These are phyloP conservation scores for Hucho hucho DNA, from an alignment of 2,113 vertebrate genomes.

Conservation along the genomic window DNA sequence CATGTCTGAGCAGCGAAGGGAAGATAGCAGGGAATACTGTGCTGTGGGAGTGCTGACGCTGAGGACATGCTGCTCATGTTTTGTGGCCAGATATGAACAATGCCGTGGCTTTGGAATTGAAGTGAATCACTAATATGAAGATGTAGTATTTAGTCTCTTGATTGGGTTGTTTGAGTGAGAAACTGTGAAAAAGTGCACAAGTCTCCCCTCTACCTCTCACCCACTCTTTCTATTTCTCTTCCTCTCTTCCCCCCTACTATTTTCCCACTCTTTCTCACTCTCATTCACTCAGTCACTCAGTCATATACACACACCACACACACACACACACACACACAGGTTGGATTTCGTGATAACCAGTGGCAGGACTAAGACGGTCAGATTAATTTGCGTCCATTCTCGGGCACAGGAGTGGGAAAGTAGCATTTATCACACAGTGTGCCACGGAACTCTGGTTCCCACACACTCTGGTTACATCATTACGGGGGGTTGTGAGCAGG, in stretches of 20 bases:
- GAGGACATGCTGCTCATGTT: neutral
- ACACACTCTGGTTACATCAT: constrained; percentile 99
- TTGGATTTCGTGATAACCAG: constrained; percentile 91
- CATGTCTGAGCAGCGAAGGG: constrained; percentile 66
- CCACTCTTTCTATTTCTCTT: neutral
- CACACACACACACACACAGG: constrained; percentile 53
- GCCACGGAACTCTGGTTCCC: constrained; percentile 84
- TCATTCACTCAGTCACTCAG: neutral
- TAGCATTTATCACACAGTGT: constrained; percentile 79
- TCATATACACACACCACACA: no score
- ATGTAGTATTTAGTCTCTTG: no score
- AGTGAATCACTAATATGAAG: neutral
- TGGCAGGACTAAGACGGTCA: constrained; percentile 83
- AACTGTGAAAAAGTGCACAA: neutral
- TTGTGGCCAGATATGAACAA: neutral
- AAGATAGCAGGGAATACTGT: constrained; percentile 47
- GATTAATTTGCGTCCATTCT: constrained; percentile 81
- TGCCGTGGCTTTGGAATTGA: neutral
- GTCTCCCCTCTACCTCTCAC: neutral
- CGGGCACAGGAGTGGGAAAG: constrained; percentile 87
- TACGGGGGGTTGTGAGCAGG: constrained; percentile 84
- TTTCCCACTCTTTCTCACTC: neutral
- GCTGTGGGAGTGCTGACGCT: constrained; percentile 3
- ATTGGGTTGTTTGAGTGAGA: neutral
- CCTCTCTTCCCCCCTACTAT: neutral